Conservation (phyloP, 2,797 vertebrate species). For the Tokudaia muenninki region DNA sequence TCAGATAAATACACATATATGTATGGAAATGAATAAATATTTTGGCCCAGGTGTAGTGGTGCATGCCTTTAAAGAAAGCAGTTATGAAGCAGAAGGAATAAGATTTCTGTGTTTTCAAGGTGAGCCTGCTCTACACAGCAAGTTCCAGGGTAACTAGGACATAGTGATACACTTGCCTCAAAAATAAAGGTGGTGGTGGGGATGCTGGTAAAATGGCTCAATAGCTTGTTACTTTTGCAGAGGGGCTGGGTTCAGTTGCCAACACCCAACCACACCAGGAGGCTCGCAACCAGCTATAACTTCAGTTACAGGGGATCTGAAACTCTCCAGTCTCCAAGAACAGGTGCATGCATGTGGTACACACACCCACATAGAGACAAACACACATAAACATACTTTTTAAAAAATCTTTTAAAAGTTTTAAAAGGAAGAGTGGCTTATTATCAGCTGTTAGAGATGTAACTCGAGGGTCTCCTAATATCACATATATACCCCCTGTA, state of each 20-base stretch:
- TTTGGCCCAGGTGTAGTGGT: not conserved
- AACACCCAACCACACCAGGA: not conserved
- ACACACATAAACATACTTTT: not conserved
- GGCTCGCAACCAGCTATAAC: not conserved
- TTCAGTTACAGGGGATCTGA: not conserved
- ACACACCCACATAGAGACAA: not conserved
- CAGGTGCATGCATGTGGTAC: too few species aligned
- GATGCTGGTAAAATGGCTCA: not conserved
- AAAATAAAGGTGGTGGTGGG: not conserved
- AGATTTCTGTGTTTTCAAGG: not conserved
- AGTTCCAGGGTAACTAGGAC: not conserved
- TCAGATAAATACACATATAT: not conserved
- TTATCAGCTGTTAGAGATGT: not conserved
- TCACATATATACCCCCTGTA: not conserved
- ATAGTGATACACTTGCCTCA: not conserved
- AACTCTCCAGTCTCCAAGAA: too few species aligned
- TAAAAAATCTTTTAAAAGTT: not conserved
- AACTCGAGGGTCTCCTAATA: not conserved
- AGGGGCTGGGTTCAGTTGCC: not conserved
- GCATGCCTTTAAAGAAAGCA: not conserved
- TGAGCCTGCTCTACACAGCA: not conserved
- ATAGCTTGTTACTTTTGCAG: not conserved
- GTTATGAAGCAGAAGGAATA: not conserved
- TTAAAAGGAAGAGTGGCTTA: not conserved
- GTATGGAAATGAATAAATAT: not conserved